phyloP scores from a whole-genome alignment of 2,888 invertebrate genomes.

The Lomographa bimaculata region DNA sequence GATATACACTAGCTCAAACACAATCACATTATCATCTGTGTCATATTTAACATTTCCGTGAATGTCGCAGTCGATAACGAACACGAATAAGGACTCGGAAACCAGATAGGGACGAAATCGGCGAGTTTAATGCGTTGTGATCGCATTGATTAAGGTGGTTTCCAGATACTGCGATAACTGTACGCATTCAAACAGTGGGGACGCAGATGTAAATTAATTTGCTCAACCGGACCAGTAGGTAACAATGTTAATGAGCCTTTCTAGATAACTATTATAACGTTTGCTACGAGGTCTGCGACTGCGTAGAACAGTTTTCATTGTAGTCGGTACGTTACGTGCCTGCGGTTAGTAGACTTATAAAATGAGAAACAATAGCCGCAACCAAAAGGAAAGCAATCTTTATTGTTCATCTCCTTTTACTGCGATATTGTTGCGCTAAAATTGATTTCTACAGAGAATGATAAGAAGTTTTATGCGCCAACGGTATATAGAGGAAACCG shows the following conservation, averaged over 20 bases:
- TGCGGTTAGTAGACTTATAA: slow-evolving; percentile 59
- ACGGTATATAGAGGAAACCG: slow-evolving; percentile 63
- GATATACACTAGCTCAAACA: slow-evolving; percentile 28
- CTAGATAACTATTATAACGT: slow-evolving; percentile 36
- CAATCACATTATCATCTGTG: slow-evolving; percentile 30
- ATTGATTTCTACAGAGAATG: slow-evolving; percentile 67
- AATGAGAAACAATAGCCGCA: slow-evolving; percentile 64
- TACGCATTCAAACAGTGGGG: slow-evolving; percentile 9
- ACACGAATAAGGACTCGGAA: slow-evolving; percentile 28
- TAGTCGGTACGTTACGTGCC: slow-evolving; percentile 35
- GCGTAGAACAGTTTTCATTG: slow-evolving; percentile 31
- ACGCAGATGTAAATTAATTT: slow-evolving; percentile 32
- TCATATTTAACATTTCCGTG: slow-evolving; percentile 33
- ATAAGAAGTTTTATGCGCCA: slow-evolving; percentile 69
- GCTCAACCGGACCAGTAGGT: slow-evolving; percentile 35
- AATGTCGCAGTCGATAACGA: slow-evolving; percentile 27
- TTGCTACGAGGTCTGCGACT: slow-evolving; percentile 14
- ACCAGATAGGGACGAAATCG: slow-evolving; percentile 26
- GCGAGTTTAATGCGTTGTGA: slow-evolving; percentile 30
- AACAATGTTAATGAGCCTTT: slow-evolving; percentile 40
- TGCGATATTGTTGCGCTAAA: slow-evolving; percentile 64
- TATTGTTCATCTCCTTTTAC: slow-evolving; percentile 65
- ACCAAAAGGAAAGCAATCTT: slow-evolving; percentile 66
- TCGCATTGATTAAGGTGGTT: slow-evolving; percentile 29
- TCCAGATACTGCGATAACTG: slow-evolving; percentile 30